Conservation (phyloP, 2,888 invertebrate species). For the Liodrosophila aerea region DNA sequence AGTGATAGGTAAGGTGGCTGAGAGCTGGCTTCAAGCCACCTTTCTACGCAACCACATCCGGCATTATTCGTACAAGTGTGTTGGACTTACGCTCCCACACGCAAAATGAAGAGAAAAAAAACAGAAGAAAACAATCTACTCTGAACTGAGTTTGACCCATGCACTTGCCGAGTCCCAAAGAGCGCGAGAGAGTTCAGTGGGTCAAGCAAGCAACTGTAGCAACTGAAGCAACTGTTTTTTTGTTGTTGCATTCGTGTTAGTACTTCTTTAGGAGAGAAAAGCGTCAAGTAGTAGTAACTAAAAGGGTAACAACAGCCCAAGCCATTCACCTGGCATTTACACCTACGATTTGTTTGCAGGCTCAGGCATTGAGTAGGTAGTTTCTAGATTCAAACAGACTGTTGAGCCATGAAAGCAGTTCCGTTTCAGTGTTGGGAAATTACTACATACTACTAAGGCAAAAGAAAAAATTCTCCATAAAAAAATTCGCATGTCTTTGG, state of each 20-base stretch:
- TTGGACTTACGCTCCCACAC: slow-evolving; percentile 48
- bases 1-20: not conserved
- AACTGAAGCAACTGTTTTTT: not conserved
- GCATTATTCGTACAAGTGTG: slow-evolving; percentile 44
- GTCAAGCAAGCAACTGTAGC: slow-evolving; percentile 38
- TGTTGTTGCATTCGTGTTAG: slow-evolving; percentile 2
- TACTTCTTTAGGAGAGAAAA: too few relatives aligned
- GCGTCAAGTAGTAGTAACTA: not conserved
- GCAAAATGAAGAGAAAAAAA: slow-evolving; percentile 1
- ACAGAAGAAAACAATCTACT: slow-evolving; percentile 8
- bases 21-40: slow-evolving; percentile 31
- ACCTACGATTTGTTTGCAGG: too few relatives aligned
- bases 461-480: too few relatives aligned
- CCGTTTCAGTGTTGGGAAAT: not conserved
- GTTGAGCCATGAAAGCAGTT: too few relatives aligned
- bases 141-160: slow-evolving; percentile 20
- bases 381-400: not conserved
- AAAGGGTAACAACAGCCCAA: not conserved
- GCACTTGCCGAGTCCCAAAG: slow-evolving; percentile 22
- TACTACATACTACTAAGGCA: too few relatives aligned
- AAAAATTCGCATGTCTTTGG: slow-evolving; percentile 77
- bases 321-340: too few relatives aligned
- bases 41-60: slow-evolving; percentile 62
- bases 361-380: too few relatives aligned
- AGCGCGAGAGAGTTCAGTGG: slow-evolving; percentile 57